phyloP scores from a whole-genome alignment of 2,113 vertebrate genomes.

The Anoura caudifer region DNA sequence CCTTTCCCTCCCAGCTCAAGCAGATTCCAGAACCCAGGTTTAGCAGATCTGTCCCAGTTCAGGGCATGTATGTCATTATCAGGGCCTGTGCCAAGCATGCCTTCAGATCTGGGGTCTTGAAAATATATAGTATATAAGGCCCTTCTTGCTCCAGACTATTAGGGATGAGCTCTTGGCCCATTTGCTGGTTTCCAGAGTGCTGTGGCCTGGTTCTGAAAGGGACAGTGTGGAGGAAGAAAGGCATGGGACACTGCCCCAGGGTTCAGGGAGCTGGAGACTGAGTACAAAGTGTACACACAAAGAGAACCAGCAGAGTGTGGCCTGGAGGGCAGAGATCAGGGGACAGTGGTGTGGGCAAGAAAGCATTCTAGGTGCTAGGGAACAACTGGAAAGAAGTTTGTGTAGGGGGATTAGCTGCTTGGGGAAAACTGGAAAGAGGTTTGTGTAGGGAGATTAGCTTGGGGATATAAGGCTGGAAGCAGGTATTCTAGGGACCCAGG shows the following conservation, averaged over 20 bases:
- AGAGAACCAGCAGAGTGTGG: background rate
- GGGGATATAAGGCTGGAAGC: background rate
- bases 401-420: background rate
- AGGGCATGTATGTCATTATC: background rate
- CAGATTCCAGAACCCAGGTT: background rate
- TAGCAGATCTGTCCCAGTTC: background rate
- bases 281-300: background rate
- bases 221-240: rapidly evolving
- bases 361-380: background rate
- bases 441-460: background rate
- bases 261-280: background rate
- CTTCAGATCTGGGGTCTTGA: background rate
- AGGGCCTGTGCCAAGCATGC: background rate
- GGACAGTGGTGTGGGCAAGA: background rate
- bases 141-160: background rate
- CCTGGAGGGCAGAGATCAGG: background rate
- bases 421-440: background rate
- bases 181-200: background rate
- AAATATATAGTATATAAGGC: background rate
- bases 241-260: background rate
- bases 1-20: background rate
- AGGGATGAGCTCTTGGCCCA: background rate
- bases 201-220: background rate
- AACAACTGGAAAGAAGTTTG: background rate
- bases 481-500: background rate